These are phyloP conservation scores for Clanis bilineata DNA, from an alignment of 2,888 invertebrate species.

Conservation along the genomic window DNA sequence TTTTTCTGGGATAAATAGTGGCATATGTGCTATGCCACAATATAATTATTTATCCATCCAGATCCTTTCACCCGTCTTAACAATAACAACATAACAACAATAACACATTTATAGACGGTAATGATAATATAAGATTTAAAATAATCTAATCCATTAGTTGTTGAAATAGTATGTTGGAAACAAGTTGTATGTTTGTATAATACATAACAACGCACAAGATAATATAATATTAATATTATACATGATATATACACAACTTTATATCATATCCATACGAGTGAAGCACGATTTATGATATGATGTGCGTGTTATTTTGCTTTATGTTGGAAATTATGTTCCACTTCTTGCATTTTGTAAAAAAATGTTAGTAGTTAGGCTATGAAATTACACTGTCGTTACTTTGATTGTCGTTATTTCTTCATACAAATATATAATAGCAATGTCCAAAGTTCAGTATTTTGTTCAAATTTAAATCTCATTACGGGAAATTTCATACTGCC, in stretches of 20 bases:
- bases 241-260: conserved; percentile 52
- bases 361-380: not conserved
- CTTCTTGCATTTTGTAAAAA: conserved; percentile 12
- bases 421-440: conserved; percentile 12
- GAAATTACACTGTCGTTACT: conserved; percentile 6
- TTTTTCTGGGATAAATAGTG: too few species aligned
- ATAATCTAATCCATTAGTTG: too few species aligned
- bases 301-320: conserved; percentile 64
- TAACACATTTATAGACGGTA: too few species aligned
- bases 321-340: conserved; percentile 46
- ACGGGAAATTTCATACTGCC: not conserved
- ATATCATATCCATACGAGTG: conserved; percentile 48
- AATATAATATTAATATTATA: too few species aligned
- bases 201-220: too few species aligned
- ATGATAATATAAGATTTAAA: too few species aligned
- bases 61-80: too few species aligned
- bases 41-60: too few species aligned
- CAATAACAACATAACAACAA: too few species aligned
- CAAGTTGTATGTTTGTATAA: conserved; percentile 68
- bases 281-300: conserved; percentile 53
- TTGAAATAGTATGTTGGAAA: conserved; percentile 41
- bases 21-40: too few species aligned
- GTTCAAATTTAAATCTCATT: not conserved
- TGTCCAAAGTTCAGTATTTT: not conserved
- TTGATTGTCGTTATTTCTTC: conserved; percentile 6